A percentile compares a stretch with the other conserved stretches of the same genome.
phyloP scores from a whole-genome alignment of 1,140 invertebrate species.

The Zaprionus vittiger region DNA sequence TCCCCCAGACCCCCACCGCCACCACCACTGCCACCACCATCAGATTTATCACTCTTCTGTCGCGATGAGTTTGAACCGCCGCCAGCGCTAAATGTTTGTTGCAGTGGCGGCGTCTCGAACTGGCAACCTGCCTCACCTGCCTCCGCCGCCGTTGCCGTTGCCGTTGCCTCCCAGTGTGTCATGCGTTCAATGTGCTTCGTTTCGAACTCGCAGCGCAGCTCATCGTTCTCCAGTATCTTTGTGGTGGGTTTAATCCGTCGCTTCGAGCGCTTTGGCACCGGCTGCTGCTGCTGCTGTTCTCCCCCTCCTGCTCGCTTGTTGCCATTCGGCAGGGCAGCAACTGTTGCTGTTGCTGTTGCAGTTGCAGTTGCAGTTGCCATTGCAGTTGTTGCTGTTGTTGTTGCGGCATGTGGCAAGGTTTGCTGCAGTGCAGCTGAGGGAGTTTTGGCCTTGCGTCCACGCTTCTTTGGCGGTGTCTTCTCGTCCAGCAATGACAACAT shows the following conservation, averaged over 20 bases:
- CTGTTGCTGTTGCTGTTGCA: not conserved
- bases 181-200: constrained; percentile 86
- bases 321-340: constrained; percentile 50
- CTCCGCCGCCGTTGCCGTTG: constrained; percentile 12
- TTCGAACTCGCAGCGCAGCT: constrained; percentile 86
- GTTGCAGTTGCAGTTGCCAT: constrained; percentile 1
- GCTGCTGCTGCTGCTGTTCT: constrained; percentile 28
- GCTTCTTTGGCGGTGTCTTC: constrained; percentile 81
- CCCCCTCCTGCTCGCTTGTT: constrained; percentile 44
- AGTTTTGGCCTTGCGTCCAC: constrained; percentile 78
- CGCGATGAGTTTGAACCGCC: constrained; percentile 55
- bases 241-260: constrained; percentile 86
- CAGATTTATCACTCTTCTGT: constrained; percentile 75
- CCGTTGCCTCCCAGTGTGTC: constrained; percentile 70
- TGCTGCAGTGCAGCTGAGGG: constrained; percentile 1
- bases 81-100: constrained; percentile 19
- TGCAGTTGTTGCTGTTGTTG: not conserved
- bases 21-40: constrained; percentile 50
- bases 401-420: not conserved
- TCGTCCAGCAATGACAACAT: constrained; percentile 50
- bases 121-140: constrained; percentile 4
- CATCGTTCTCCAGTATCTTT: constrained; percentile 86
- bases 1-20: constrained; percentile 15
- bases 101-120: constrained; percentile 50
- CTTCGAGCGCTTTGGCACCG: constrained; percentile 82